Evolutionary conservation across 2,113 vertebrate species (phyloP).

Genomic region (Mesoclemmys tuberculata): DNA sequence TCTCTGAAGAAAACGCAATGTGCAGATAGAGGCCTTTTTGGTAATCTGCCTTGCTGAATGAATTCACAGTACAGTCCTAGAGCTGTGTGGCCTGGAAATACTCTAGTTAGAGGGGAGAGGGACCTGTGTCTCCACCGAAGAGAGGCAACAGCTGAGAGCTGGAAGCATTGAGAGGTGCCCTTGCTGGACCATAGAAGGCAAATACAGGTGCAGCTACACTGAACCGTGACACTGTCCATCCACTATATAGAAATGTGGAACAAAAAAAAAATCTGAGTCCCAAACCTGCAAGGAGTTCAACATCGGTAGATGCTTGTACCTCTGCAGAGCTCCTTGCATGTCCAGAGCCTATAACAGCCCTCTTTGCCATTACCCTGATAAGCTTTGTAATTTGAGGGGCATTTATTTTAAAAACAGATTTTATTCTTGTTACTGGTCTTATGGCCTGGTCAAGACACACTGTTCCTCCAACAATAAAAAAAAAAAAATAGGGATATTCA

Average conservation of each 20-base stretch:
- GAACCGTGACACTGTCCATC: not conserved
- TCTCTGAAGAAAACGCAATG: no score
- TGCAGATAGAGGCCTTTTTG: no score
- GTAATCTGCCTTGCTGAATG: no score
- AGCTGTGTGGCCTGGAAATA: no score
- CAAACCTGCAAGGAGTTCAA: not conserved
- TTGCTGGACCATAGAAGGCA: no score
- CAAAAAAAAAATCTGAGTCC: not conserved
- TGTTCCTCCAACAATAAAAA: not conserved
- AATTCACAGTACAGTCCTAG: no score
- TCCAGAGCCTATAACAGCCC: not conserved
- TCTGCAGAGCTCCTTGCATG: not conserved
- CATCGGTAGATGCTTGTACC: fast-evolving
- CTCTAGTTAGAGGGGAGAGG: no score
- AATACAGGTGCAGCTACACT: not conserved
- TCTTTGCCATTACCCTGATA: not conserved
- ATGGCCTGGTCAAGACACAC: not conserved
- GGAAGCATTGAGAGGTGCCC: no score
- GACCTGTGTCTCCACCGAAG: no score
- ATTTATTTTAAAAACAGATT: not conserved
- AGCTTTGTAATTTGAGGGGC: not conserved
- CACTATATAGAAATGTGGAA: not conserved
- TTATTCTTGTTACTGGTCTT: fast-evolving
- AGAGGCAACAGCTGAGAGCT: no score
- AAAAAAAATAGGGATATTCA: not conserved